Base-by-base conservation (phyloP, 2,888 invertebrate species). In the Apantesis nais region DNA sequence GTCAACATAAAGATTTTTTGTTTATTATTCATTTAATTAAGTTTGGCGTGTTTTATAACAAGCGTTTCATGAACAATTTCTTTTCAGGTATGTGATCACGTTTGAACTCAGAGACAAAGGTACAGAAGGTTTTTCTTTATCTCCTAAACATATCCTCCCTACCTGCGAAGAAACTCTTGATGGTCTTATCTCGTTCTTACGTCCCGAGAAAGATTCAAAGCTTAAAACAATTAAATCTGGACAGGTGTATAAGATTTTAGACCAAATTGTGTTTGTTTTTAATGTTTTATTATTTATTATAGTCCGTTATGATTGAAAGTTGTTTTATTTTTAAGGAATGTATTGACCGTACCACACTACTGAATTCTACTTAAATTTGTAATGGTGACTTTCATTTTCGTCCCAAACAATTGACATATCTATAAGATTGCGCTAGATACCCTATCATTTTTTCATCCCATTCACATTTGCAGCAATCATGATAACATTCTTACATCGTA, bases 81-180 rank as follows among this genome's bases (percentile, higher is more conserved):
- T 39, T 58, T 52, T 41, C 81, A 93, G 93, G 16, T 95, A 97
- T 66, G 94, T 96, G 0, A 95, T 96, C 77, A 96, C 96, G 0
- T 96, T 97, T 67, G 97, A 98, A 87, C 92, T 97, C 4, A 93
- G 97, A 8, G 97, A 97, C 81, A 89, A 83, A 0, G 96, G 97
- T 0, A 77, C 84, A 41, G 91, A 96, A 62, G 98, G 97, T 0
- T 98, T 97, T 83, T 86, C 96, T 9, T 88, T 98, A 11, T 97
- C 97, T 0, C 90, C 96, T 0, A 75, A 88, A 0, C 93, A 96
- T 79, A 97, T 98, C 64, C 84, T 96, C 31, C 96, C 96, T 0
- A 96, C 96, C 0, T 96, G 96, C 63, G 81, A 90, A 70, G 97
- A 97, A 86, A 96, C 96, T 0, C 75, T 96, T 74, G 96, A 96